Percentiles rank a stretch among this genome's conserved stretches.
These are phyloP conservation scores for Allolobophora icterica DNA, from an alignment of 2,888 invertebrate genomes.

Conservation along the genomic window DNA sequence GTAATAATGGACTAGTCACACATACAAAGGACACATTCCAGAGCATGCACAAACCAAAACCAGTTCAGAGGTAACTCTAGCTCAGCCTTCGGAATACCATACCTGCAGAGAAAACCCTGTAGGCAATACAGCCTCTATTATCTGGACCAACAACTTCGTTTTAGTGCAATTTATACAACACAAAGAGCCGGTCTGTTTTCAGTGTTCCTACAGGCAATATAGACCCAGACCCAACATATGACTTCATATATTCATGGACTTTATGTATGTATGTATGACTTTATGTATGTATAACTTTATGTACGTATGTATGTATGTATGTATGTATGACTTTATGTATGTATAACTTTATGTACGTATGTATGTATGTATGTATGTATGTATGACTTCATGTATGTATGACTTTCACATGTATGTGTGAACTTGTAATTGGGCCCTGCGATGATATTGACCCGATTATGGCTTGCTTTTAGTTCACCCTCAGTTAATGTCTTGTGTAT, in stretches of 20 bases:
- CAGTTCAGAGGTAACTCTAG: not conserved
- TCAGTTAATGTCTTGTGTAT: too few relatives aligned
- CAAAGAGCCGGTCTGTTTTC: not conserved
- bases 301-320: not conserved
- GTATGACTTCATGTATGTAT: too few relatives aligned
- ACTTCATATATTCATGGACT: too few relatives aligned
- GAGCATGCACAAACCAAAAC: not conserved
- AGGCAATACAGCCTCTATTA: not conserved
- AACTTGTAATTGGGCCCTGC: too few relatives aligned
- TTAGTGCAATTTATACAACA: not conserved
- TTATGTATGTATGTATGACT: not conserved
- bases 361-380: not conserved
- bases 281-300: too few relatives aligned
- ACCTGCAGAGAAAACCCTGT: not conserved
- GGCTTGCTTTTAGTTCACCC: too few relatives aligned
- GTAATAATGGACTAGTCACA: constrained; percentile 9
- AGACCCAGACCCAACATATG: too few relatives aligned
- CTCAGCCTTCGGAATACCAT: not conserved
- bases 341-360: too few relatives aligned
- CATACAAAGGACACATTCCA: constrained; percentile 5
- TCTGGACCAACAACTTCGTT: not conserved
- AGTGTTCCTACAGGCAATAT: not conserved
- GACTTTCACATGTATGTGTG: too few relatives aligned
- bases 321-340: not conserved
- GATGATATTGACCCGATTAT: too few relatives aligned